phyloP scores from a whole-genome alignment of 2,797 vertebrate species.

The Schizopygopsis malacanthus region DNA sequence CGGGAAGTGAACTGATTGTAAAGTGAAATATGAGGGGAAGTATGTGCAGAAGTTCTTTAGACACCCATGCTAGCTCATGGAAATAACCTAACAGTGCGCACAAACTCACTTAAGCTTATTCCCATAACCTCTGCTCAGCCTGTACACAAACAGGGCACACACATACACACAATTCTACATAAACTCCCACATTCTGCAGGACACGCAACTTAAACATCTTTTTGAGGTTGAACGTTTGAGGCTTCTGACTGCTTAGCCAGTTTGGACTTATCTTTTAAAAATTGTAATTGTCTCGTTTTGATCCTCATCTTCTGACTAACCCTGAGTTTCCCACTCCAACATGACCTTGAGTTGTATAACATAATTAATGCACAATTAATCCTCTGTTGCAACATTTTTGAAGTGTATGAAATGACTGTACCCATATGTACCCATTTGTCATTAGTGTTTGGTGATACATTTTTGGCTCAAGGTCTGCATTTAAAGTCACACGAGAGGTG shows the following conservation, averaged over 20 bases:
- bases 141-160: constrained; percentile 19
- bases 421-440: too few species aligned
- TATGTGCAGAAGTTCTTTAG: constrained; percentile 68
- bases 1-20: constrained; percentile 65
- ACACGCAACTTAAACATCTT: constrained; percentile 36
- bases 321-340: not conserved
- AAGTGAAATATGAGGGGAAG: constrained; percentile 67
- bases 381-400: too few species aligned
- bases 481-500: too few species aligned
- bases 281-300: constrained; percentile 27
- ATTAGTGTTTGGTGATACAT: too few species aligned
- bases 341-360: not conserved
- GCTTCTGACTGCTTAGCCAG: constrained; percentile 35
- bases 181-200: constrained; percentile 33
- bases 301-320: constrained; percentile 40
- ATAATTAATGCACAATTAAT: too few species aligned
- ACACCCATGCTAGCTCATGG: constrained; percentile 52
- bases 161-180: constrained; percentile 8
- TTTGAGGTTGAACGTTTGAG: constrained; percentile 49
- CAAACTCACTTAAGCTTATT: constrained; percentile 18
- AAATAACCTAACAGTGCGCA: constrained; percentile 31
- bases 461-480: too few species aligned
- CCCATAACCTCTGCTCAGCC: constrained; percentile 20
- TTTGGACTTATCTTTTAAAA: constrained; percentile 38
- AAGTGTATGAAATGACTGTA: too few species aligned